Evolutionary conservation across 2,113 vertebrate genomes (phyloP), one percentile per base, ranked within the genome.

Genomic region (Ursus arctos): DNA sequence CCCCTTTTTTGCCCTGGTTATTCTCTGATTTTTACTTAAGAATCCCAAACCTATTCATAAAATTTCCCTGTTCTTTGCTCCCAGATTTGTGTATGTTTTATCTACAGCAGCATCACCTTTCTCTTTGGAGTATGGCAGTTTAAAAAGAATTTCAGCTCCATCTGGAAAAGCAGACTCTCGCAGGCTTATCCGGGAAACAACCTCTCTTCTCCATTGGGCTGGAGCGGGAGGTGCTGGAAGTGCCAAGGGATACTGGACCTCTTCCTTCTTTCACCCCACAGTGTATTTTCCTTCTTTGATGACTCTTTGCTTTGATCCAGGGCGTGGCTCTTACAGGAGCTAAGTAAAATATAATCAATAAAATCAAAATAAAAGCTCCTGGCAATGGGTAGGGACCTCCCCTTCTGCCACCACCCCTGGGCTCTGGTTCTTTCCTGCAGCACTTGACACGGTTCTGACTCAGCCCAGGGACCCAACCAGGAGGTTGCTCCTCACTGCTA

Each of bases 221-320:
- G 3, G 51, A 28, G 7, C 9, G 15, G 55, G 77, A 77, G 11
- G 13, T 2, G 2, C 2, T 14, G 16, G 28, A 31, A 26, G 31
- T 1, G 0, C 16, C 5, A 13, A 12, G 53, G 33, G 47, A 15
- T 0, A 0, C 4, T 16, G 12, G 1, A 0, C 7, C 9, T 24
- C n/a, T n/a, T 16, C 2, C 2, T 4, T n/a, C 21, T 59, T 57
- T 43, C 51, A 76, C 15, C 55, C 71, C 4, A 77, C 3, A 0
- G 0, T n/a, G 7, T 26, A 65, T 28, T 63, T 12, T 65, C 47
- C 49, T 61, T 85, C 33, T n/a, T 76, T 22, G 28, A 47, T 57
- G 65, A 8, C 31, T 16, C 26, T 59, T 43, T 33, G 13, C 26
- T 82, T 74, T 13, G 15, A 49, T 72, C 36, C 40, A 65, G 71